Conservation (phyloP, 2,113 vertebrate species). For the Alaudala cheleensis region DNA sequence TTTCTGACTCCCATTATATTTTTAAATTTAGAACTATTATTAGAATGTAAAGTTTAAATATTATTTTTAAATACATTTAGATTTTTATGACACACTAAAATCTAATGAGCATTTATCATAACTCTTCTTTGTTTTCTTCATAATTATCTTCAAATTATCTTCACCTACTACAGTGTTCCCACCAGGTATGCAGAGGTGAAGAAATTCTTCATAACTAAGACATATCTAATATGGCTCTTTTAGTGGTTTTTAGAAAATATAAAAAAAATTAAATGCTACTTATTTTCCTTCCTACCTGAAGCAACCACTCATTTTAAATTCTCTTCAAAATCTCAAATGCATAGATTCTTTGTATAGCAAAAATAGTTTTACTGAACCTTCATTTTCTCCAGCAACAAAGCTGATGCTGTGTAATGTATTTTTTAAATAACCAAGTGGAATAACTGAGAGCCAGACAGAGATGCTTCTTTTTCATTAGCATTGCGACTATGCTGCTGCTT, state of each 20-base stretch:
- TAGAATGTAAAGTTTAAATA: background rate
- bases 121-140: background rate
- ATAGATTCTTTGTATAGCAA: background rate
- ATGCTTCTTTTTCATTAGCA: background rate
- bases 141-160: background rate
- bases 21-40: background rate
- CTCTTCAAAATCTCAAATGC: background rate
- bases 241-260: background rate
- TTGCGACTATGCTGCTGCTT: slow-evolving; percentile 13
- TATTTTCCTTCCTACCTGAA: background rate
- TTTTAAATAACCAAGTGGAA: background rate
- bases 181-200: background rate
- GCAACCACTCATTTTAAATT: background rate
- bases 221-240: background rate
- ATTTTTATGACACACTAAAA: background rate
- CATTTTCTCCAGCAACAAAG: background rate
- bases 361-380: background rate
- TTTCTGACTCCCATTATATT: background rate
- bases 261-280: background rate
- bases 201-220: background rate
- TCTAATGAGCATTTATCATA: background rate
- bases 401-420: background rate
- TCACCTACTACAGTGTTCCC: background rate
- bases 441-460: background rate
- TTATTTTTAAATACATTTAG: background rate